Percentiles rank a stretch among this genome's conserved stretches.
Conservation (phyloP, 2,797 vertebrate species). For the Smutsia gigantea region DNA sequence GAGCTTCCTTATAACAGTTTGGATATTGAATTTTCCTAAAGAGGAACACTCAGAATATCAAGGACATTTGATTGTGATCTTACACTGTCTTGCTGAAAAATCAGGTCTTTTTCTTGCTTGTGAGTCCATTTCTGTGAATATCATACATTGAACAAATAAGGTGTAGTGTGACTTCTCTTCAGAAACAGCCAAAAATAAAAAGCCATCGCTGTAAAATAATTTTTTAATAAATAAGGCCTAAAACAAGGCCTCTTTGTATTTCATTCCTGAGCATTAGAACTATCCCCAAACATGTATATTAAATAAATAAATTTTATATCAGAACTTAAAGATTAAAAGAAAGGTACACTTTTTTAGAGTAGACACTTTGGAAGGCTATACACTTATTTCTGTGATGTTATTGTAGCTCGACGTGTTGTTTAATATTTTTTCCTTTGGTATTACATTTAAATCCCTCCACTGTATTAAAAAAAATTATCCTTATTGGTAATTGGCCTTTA, state of each 20-base stretch:
- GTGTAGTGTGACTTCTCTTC: background rate
- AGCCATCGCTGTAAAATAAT: background rate
- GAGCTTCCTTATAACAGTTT: background rate
- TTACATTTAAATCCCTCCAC: background rate
- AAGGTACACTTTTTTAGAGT: background rate
- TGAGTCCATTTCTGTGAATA: background rate
- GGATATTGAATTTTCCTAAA: constrained; percentile 7
- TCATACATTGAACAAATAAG: background rate
- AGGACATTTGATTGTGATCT: background rate
- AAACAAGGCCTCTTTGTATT: background rate
- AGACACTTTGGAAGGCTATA: background rate
- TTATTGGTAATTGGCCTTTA: background rate
- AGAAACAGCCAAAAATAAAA: background rate
- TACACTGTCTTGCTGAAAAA: background rate
- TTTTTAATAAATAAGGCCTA: constrained; percentile 13
- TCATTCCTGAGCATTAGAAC: background rate
- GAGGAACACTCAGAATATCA: background rate
- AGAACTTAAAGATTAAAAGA: background rate
- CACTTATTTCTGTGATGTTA: background rate
- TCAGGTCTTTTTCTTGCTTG: background rate
- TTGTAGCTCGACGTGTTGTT: background rate
- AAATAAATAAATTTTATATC: background rate
- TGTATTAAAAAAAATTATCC: background rate
- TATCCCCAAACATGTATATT: background rate
- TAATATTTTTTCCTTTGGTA: background rate